Base-by-base conservation (phyloP, 1,140 invertebrate genomes). In the Drosophila takahashii region DNA sequence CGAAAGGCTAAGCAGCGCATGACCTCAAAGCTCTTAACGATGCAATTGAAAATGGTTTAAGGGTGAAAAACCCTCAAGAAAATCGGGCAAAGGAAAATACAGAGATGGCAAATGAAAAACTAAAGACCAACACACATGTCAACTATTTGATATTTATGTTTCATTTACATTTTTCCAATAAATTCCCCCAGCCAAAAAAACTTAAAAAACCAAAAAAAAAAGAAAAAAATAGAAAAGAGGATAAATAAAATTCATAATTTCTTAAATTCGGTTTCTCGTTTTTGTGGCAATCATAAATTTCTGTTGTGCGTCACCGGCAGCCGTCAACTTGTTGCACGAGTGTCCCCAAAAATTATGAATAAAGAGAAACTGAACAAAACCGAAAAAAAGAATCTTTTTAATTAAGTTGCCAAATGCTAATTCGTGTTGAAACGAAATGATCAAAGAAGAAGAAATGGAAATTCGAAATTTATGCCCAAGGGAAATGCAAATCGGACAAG, bases 151-250 rank as follows among this genome's bases (percentile, higher is more conserved):
- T 84, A 85, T 87, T 81, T 85, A 85, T 87, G 81, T 81, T 85
- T 81, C 83, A 87, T 87, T 87, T 87, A 86, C 79, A 67, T 81
- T 64, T 78, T 83, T 83, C 72, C 79, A 87, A 86, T 87, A 86
- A 87, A 87, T 87, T 86, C 42, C 32, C 59, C 50, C 58, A 9
- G n/a, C 15, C 18, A 34, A 2, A 41, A n/a, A 47, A 47, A 16
- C 22, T 44, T 5, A 13, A 6, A 2, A 9, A 2, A 7, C 29
- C 6, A 42, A 18, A n/a, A 45, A 13, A 9, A 27, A 15, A 8
- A n/a, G 18, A 45, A 58, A 67, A 71, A 15, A 8, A 27, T 18
- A 45, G 54, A 67, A 71, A 18, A 50, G 51, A 52, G 18, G n/a
- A 54, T 34, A 76, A 74, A 76, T 51, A 77, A 57, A 79, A 77